A percentile compares a stretch with the other conserved stretches of the same genome.
phyloP scores from a whole-genome alignment of 2,113 vertebrate genomes.

The Anoplopoma fimbria region DNA sequence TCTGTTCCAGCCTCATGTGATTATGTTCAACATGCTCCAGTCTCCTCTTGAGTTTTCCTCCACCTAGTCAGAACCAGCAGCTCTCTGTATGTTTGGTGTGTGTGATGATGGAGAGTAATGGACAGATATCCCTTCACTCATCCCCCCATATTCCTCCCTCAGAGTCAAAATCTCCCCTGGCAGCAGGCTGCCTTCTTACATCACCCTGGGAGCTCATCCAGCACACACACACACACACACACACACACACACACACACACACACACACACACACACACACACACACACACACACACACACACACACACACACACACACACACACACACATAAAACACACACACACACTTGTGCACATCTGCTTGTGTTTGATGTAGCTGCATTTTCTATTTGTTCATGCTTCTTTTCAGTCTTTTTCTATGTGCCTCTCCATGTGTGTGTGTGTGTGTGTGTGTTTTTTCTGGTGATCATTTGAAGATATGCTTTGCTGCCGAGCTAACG shows the following conservation, averaged over 20 bases:
- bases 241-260: constrained; percentile 23
- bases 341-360: too few species aligned
- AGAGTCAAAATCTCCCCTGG: constrained; percentile 51
- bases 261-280: too few species aligned
- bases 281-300: too few species aligned
- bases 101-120: constrained; percentile 40
- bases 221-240: constrained; percentile 19
- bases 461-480: too few species aligned
- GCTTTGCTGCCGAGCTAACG: too few species aligned
- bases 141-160: constrained; percentile 48
- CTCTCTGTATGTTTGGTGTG: constrained; percentile 12
- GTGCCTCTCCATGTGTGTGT: too few species aligned
- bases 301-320: too few species aligned
- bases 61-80: constrained; percentile 20
- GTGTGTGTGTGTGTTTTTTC: too few species aligned
- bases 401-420: too few species aligned
- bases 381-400: too few species aligned
- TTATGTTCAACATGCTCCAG: constrained; percentile 65
- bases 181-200: constrained; percentile 54
- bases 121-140: constrained; percentile 62
- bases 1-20: constrained; percentile 70
- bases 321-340: too few species aligned
- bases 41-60: constrained; percentile 47
- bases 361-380: too few species aligned
- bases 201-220: constrained; percentile 58